Conservation (phyloP, 2,888 invertebrate species). For the Congeria kusceri region DNA sequence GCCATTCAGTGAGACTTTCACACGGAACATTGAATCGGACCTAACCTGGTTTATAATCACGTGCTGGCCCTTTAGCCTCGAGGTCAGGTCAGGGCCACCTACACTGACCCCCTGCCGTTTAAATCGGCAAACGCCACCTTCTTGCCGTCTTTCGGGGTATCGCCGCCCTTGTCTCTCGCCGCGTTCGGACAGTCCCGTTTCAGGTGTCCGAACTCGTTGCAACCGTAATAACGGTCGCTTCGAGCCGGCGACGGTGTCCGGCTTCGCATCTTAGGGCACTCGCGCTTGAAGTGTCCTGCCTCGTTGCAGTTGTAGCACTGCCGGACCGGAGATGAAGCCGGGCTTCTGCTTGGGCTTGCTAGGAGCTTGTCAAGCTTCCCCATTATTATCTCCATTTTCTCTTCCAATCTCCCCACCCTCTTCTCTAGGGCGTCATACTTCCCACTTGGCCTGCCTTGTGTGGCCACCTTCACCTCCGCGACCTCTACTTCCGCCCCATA, state of each 20-base stretch:
- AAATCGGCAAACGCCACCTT: constrained; percentile 7
- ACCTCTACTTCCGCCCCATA: not conserved
- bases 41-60: constrained; percentile 3
- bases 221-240: not conserved
- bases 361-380: not conserved
- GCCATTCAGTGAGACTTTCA: not conserved
- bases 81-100: not conserved
- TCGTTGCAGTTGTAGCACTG: too few relatives aligned
- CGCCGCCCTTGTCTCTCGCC: too few relatives aligned
- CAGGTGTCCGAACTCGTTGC: not conserved
- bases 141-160: not conserved
- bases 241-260: not conserved
- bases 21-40: constrained; percentile 8
- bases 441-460: not conserved
- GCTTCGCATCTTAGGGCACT: too few relatives aligned
- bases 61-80: not conserved
- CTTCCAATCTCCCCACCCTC: not conserved
- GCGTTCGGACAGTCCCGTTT: not conserved
- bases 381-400: not conserved
- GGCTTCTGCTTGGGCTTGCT: too few relatives aligned
- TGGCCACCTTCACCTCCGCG: not conserved
- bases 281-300: too few relatives aligned
- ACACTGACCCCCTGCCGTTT: constrained; percentile 1
- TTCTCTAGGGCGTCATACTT: too few relatives aligned
- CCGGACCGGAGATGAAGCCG: too few relatives aligned